Evolutionary conservation across 1,140 invertebrate genomes (phyloP).

Genomic region (Bombus ignitus): DNA sequence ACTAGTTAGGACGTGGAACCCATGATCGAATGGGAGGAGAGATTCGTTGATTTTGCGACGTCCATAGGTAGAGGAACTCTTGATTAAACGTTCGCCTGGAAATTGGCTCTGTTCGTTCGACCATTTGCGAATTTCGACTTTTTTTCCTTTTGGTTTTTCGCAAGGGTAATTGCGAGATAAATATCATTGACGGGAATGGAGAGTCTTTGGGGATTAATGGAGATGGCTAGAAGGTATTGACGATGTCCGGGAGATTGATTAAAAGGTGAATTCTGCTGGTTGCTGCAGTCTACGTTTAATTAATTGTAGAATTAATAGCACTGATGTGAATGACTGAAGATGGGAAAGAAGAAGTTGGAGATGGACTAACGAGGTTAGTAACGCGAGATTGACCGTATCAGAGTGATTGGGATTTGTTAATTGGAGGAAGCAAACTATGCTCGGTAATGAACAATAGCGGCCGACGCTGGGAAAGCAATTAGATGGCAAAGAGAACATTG

Average conservation of each 20-base stretch:
- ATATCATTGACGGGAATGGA: conserved; percentile 3
- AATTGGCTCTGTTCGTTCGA: neutral
- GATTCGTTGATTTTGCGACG: neutral
- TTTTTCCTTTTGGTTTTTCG: neutral
- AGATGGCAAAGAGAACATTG: too few relatives aligned
- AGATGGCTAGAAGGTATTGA: neutral
- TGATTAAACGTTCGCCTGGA: neutral
- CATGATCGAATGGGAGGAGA: neutral
- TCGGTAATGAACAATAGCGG: neutral
- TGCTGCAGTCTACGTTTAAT: neutral
- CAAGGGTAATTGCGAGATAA: neutral
- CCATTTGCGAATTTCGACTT: neutral
- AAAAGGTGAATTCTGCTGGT: neutral
- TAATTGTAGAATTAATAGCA: conserved; percentile 3
- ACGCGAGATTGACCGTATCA: neutral
- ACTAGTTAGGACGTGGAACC: neutral
- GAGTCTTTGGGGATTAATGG: neutral
- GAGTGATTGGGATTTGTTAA: neutral
- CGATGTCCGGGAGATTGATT: neutral
- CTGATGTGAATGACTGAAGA: neutral
- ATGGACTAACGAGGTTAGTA: neutral
- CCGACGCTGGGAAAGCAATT: neutral
- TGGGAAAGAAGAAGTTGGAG: neutral
- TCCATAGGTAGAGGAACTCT: neutral
- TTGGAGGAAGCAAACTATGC: neutral